Percentiles rank a stretch among this genome's conserved stretches.
Evolutionary conservation across 2,797 vertebrate genomes (phyloP).

Genomic region (Odontamblyopus lacepedii): DNA sequence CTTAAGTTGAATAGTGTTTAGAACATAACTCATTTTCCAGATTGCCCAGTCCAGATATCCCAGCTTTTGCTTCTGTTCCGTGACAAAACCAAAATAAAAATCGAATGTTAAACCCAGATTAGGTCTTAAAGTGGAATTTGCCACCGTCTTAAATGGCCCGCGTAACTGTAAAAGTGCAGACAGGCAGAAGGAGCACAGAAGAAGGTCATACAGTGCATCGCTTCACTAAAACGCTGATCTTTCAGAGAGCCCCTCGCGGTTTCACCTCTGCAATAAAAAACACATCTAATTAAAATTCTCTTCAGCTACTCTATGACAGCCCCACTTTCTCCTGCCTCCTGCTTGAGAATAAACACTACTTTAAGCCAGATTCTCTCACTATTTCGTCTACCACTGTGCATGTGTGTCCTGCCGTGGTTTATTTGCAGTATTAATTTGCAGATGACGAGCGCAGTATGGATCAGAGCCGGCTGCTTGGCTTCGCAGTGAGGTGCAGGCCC

Average conservation of each 20-base stretch:
- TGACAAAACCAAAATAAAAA: constrained; percentile 1
- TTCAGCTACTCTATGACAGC: constrained; percentile 45
- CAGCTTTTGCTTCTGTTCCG: background rate
- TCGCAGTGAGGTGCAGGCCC: constrained; percentile 58
- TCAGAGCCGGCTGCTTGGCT: constrained; percentile 53
- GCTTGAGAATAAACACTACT: constrained; percentile 38
- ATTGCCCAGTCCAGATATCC: background rate
- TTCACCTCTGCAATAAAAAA: constrained; percentile 65
- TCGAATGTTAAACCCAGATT: constrained; percentile 1
- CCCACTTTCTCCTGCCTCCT: constrained; percentile 24
- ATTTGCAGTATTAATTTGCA: constrained; percentile 69
- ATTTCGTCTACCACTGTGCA: constrained; percentile 17
- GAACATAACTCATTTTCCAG: background rate
- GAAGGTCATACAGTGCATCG: constrained; percentile 40
- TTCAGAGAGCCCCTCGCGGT: constrained; percentile 45
- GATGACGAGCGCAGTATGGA: constrained; percentile 47
- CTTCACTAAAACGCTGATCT: constrained; percentile 46
- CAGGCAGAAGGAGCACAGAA: constrained; percentile 15
- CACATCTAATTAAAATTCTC: constrained; percentile 71
- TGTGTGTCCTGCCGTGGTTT: constrained; percentile 14
- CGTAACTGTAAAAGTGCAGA: constrained; percentile 10
- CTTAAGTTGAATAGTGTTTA: background rate
- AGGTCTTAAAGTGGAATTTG: constrained; percentile 12
- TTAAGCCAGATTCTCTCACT: constrained; percentile 7
- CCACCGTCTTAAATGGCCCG: constrained; percentile 1